These are phyloP conservation scores for Sthenelais limicola DNA, from an alignment of 2,888 invertebrate species.

Conservation along the genomic window DNA sequence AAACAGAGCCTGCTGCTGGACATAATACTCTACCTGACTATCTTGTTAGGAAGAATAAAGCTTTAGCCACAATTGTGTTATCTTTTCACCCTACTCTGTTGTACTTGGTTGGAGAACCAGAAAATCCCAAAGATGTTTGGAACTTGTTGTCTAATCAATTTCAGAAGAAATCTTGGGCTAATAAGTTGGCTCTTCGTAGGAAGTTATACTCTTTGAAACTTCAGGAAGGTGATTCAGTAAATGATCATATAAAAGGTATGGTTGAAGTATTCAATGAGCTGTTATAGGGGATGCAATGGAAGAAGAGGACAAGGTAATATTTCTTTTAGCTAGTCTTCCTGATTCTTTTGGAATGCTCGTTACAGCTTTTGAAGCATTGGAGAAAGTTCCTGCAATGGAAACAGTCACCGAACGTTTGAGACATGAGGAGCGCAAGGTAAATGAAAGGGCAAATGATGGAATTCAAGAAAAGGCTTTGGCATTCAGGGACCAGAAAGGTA, in stretches of 20 bases:
- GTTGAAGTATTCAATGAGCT: conserved; percentile 26
- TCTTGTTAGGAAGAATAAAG: background rate
- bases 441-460: background rate
- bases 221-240: conserved; percentile 18
- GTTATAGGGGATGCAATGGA: conserved; percentile 1
- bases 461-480: background rate
- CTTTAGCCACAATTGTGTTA: conserved; percentile 38
- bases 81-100: conserved; percentile 23
- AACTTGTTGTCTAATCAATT: conserved; percentile 20
- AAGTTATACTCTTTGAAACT: conserved; percentile 20
- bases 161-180: conserved; percentile 41
- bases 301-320: conserved; percentile 14
- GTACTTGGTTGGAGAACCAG: conserved; percentile 33
- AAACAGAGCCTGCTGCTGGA: conserved; percentile 2
- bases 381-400: conserved; percentile 24
- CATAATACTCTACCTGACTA: conserved; percentile 17
- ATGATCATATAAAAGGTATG: conserved; percentile 24
- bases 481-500: background rate
- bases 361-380: conserved; percentile 19
- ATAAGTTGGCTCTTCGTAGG: conserved; percentile 14
- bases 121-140: conserved; percentile 15
- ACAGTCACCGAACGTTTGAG: conserved; percentile 18
- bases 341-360: conserved; percentile 26
- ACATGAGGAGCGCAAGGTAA: conserved; percentile 13
- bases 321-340: conserved; percentile 26